Percentiles rank a stretch among this genome's conserved stretches.
Evolutionary conservation across 2,797 vertebrate genomes (phyloP).

Genomic region (Mionectes olivaceus): DNA sequence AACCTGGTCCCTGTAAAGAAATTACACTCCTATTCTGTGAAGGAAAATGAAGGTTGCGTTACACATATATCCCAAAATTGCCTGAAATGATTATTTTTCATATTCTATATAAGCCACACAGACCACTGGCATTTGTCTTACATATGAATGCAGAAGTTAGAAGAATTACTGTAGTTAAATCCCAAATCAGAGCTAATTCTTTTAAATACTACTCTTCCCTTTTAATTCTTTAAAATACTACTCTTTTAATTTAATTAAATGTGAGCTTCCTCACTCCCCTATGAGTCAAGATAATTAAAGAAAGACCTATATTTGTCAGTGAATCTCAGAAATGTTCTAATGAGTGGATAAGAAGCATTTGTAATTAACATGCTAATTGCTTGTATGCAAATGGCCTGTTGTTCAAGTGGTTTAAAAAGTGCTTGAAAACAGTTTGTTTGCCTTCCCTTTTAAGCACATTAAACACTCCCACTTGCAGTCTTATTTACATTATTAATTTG

Average conservation of each 20-base stretch:
- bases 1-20: not conserved
- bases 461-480: slow-evolving; percentile 66
- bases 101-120: not conserved
- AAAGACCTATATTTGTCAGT: slow-evolving; percentile 22
- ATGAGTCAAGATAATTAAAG: slow-evolving; percentile 48
- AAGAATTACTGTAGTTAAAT: not conserved
- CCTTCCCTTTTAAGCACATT: slow-evolving; percentile 69
- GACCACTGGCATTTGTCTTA: not conserved
- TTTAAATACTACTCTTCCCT: not conserved
- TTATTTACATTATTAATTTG: slow-evolving; percentile 84
- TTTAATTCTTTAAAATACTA: slow-evolving; percentile 6
- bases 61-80: not conserved
- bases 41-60: not conserved
- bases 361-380: slow-evolving; percentile 78
- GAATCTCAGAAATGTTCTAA: slow-evolving; percentile 62
- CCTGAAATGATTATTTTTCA: not conserved
- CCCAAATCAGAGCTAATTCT: not conserved
- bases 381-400: slow-evolving; percentile 68
- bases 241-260: slow-evolving; percentile 50
- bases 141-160: not conserved
- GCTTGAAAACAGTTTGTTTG: slow-evolving; percentile 77
- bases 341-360: slow-evolving; percentile 56
- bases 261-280: not conserved
- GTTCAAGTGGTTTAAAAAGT: slow-evolving; percentile 76
- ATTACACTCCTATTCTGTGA: not conserved